Conservation (phyloP, 2,888 invertebrate species). For the Aplocera efformata region DNA sequence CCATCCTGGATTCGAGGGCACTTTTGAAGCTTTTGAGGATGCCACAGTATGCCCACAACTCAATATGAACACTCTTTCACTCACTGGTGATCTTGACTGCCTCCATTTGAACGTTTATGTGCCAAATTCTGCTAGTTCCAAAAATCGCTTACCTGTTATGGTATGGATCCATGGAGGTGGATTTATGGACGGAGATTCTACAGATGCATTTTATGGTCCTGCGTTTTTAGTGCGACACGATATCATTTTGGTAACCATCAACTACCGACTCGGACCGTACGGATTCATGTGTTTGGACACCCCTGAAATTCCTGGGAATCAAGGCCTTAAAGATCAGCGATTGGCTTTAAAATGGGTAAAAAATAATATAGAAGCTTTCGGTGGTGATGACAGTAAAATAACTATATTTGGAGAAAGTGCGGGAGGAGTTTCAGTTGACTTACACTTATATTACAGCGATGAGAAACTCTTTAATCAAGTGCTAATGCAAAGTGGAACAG, state of each 20-base stretch:
- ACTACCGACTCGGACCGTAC: conserved; percentile 40
- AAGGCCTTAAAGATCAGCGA: conserved; percentile 42
- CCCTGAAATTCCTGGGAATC: conserved; percentile 41
- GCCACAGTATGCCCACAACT: conserved; percentile 30
- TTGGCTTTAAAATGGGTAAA: conserved; percentile 41
- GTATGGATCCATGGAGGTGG: conserved; percentile 30
- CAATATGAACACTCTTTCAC: not conserved
- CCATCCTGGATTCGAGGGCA: conserved; percentile 22
- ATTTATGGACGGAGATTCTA: conserved; percentile 12
- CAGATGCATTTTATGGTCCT: conserved; percentile 12
- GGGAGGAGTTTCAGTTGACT: conserved; percentile 33
- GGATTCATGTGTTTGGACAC: conserved; percentile 41
- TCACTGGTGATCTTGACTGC: conserved; percentile 28
- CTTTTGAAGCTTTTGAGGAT: conserved; percentile 32
- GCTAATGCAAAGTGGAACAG: conserved; percentile 39
- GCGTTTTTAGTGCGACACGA: conserved; percentile 25
- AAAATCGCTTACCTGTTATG: conserved; percentile 26
- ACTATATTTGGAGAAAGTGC: conserved; percentile 41
- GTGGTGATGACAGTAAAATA: conserved; percentile 35
- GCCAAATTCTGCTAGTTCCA: conserved; percentile 24
- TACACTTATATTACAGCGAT: conserved; percentile 32
- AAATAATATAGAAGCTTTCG: conserved; percentile 38
- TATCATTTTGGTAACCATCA: conserved; percentile 37
- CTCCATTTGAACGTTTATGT: conserved; percentile 32
- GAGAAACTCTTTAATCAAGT: conserved; percentile 35